Conservation (phyloP, 2,888 invertebrate species). For the Drosophila percnosoma region DNA sequence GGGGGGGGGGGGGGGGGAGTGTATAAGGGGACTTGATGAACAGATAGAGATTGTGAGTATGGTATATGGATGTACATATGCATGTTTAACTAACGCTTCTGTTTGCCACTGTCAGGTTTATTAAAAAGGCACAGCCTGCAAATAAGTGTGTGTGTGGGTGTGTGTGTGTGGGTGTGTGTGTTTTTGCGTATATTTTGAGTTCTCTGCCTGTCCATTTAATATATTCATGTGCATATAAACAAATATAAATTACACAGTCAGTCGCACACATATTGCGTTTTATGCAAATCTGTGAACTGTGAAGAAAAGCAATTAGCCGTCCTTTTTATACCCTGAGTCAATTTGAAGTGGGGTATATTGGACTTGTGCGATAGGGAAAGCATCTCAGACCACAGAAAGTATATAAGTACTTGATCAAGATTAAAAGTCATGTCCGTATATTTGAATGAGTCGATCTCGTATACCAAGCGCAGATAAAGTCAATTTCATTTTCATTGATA, state of each 20-base stretch:
- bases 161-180: conserved; percentile 10
- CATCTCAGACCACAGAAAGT: too few species aligned
- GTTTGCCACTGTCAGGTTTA: conserved; percentile 55
- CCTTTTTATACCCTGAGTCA: conserved; percentile 51
- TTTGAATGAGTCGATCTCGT: background rate
- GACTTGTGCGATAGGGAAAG: background rate
- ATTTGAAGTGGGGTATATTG: background rate
- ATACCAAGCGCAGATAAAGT: background rate
- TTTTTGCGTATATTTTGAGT: conserved; percentile 39
- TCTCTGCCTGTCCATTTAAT: conserved; percentile 55
- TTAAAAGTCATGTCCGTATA: background rate
- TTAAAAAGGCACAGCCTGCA: conserved; percentile 56
- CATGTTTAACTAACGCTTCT: conserved; percentile 35
- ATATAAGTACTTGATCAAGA: background rate
- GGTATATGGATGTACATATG: conserved; percentile 6
- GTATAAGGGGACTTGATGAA: background rate
- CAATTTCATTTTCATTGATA: background rate
- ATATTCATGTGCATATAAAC: conserved; percentile 75
- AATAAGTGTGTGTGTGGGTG: background rate
- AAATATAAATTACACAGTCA: conserved; percentile 73
- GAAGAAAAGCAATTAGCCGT: conserved; percentile 73
- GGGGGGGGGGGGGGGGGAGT: background rate
- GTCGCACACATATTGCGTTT: conserved; percentile 52
- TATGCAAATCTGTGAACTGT: conserved; percentile 72
- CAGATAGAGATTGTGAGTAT: conserved; percentile 13